Percentiles rank a stretch among this genome's conserved stretches.
These are phyloP conservation scores for Dryobota labecula DNA, from an alignment of 2,888 invertebrate genomes.

Conservation along the genomic window DNA sequence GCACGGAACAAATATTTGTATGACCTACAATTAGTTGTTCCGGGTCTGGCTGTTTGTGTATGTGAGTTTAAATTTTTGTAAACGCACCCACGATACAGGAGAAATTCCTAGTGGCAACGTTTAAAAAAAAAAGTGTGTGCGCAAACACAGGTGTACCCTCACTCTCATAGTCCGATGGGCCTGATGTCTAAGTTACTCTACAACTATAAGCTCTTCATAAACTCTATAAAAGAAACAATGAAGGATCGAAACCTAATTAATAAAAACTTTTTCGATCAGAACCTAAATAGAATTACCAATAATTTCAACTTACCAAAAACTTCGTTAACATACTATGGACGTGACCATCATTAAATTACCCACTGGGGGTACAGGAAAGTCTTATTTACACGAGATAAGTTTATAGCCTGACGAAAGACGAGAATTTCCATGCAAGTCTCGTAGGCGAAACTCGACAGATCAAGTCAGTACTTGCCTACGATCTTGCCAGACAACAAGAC, in stretches of 20 bases:
- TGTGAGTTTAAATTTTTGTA: too few species aligned
- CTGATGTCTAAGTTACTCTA: too few species aligned
- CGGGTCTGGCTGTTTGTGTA: too few species aligned
- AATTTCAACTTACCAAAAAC: conserved; percentile 13
- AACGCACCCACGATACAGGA: too few species aligned
- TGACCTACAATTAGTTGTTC: too few species aligned
- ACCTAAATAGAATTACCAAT: conserved; percentile 3
- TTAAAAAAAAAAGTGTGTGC: too few species aligned
- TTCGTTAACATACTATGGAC: conserved; percentile 19
- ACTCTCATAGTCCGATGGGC: too few species aligned
- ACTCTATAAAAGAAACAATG: not conserved
- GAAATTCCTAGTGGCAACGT: too few species aligned
- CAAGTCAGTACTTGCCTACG: not conserved
- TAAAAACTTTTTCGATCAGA: conserved; percentile 13
- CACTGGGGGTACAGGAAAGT: not conserved
- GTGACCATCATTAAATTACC: conserved; percentile 18
- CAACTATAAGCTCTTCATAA: not conserved
- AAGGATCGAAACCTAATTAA: not conserved
- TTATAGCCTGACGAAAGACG: not conserved
- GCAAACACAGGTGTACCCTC: too few species aligned
- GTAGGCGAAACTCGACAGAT: not conserved
- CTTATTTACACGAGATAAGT: not conserved
- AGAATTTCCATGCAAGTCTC: not conserved
- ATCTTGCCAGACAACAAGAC: not conserved
- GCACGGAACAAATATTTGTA: too few species aligned